Evolutionary conservation across 1,140 invertebrate genomes (phyloP), one percentile per base, ranked within the genome.

Genomic region (Drosophila tani): DNA sequence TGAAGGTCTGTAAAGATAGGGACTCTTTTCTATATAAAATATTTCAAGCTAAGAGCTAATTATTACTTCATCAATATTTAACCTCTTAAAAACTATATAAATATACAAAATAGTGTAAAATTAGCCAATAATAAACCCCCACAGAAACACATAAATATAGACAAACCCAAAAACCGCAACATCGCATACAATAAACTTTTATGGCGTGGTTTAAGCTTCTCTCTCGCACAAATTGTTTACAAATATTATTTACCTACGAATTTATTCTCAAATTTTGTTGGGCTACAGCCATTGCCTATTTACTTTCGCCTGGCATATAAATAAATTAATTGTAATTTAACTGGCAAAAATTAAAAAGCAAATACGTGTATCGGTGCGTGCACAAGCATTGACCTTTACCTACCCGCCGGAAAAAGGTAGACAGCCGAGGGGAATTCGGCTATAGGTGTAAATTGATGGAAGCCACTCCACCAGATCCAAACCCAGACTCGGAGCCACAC

Each of bases 361-460:
- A 83, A 88, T 65, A 68, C 59, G 47, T 70, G 67, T 69, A 70
- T 65, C 62, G 46, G 75, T 84, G 62, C 47, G 59, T 51, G 35
- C 46, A 53, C 66, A 85, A 87, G 64, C 85, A 62, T 75, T 88
- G 81, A 87, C 84, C 84, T 78, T 70, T 82, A 55, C 17, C 70
- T 58, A 40, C 38, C 21, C 21, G 15, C 32, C 7, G 27, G 5
- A 21, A 38, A 35, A n/a, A 12, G 14, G 2, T 41, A 6, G 5
- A 27, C 27, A 17, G 12, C 7, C 2, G 3, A 32, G 47, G 17
- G 21, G 9, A 2, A 38, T 40, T n/a, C 14, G 21, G 38, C 63
- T 12, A 21, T 41, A 87, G 80, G 83, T 87, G 83, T 75, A 84
- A 87, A 87, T 87, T 84, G 71, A 87, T 76, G 71, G 62, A 79